These are phyloP conservation scores for Tipula confusa DNA, from an alignment of 2,888 invertebrate genomes.

Conservation along the genomic window DNA sequence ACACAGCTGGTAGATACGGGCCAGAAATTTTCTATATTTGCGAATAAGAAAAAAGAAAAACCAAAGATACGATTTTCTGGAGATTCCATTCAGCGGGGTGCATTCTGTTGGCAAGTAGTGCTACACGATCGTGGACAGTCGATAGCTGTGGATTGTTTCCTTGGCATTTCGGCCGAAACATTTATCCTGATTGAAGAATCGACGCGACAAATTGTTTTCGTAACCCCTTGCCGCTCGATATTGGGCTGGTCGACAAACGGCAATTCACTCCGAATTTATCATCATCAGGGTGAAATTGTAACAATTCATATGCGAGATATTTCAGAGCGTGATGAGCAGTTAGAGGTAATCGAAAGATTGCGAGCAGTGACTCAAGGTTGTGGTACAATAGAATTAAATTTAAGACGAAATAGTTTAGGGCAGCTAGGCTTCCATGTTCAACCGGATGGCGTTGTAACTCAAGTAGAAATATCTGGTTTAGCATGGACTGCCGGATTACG, in stretches of 20 bases:
- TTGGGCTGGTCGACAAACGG: conserved; percentile 58
- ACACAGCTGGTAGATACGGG: conserved; percentile 76
- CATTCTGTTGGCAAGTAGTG: conserved; percentile 78
- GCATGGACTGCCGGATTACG: conserved; percentile 74
- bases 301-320: conserved; percentile 71
- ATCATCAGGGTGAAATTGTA: conserved; percentile 91
- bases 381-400: conserved; percentile 71
- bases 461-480: conserved; percentile 49
- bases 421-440: conserved; percentile 89
- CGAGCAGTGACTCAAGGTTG: conserved; percentile 74
- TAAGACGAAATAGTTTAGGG: conserved; percentile 74
- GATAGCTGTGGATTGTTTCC: conserved; percentile 65
- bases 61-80: conserved; percentile 67
- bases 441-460: conserved; percentile 88
- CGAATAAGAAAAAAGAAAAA: conserved; percentile 73
- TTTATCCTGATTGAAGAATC: conserved; percentile 81
- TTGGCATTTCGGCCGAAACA: conserved; percentile 83
- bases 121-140: conserved; percentile 65
- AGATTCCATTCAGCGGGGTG: conserved; percentile 69
- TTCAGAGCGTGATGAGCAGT: conserved; percentile 63
- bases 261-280: conserved; percentile 73
- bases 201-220: conserved; percentile 77
- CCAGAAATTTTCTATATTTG: conserved; percentile 73
- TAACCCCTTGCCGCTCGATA: conserved; percentile 76
- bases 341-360: conserved; percentile 76